These are phyloP conservation scores for Lateolabrax maculatus DNA, from an alignment of 2,797 vertebrate species.

Conservation along the genomic window DNA sequence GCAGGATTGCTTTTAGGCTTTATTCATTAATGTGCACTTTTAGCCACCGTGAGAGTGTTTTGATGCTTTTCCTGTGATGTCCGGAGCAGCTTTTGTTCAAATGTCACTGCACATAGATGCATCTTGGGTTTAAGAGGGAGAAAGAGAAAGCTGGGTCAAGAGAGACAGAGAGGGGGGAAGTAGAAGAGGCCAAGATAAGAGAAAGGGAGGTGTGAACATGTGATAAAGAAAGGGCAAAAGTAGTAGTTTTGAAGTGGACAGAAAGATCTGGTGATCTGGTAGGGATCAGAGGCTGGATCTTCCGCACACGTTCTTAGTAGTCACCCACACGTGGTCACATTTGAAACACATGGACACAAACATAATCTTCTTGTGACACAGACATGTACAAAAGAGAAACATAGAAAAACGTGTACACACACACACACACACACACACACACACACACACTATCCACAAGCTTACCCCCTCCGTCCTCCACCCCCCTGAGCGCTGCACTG, in stretches of 20 bases:
- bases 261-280: slow-evolving; percentile 21
- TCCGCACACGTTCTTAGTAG: slow-evolving; percentile 24
- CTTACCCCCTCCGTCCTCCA: slow-evolving; percentile 58
- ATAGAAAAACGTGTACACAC: slow-evolving; percentile 51
- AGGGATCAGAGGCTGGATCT: slow-evolving; percentile 37
- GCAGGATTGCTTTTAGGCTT: slow-evolving; percentile 19
- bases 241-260: slow-evolving; percentile 37
- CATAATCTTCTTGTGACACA: slow-evolving; percentile 64
- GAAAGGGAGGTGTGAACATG: slow-evolving; percentile 60
- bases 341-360: slow-evolving; percentile 64
- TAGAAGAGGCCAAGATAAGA: slow-evolving; percentile 59
- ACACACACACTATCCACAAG: slow-evolving; percentile 47
- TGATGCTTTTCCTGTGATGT: slow-evolving; percentile 50
- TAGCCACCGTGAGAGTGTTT: slow-evolving; percentile 24
- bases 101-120: slow-evolving; percentile 62
- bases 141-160: slow-evolving; percentile 61
- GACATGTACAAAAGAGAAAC: slow-evolving; percentile 55
- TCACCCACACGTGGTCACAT: slow-evolving; percentile 50
- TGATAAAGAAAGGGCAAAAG: slow-evolving; percentile 45
- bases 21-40: slow-evolving; percentile 29
- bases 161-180: slow-evolving; percentile 60
- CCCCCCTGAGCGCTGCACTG: slow-evolving; percentile 75
- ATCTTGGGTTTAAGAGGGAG: slow-evolving; percentile 54
- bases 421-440: slow-evolving; percentile 39
- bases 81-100: slow-evolving; percentile 63